Percentiles rank a stretch among this genome's conserved stretches.
Evolutionary conservation across 1,140 invertebrate genomes (phyloP).

Genomic region (Brachionus sp.): DNA sequence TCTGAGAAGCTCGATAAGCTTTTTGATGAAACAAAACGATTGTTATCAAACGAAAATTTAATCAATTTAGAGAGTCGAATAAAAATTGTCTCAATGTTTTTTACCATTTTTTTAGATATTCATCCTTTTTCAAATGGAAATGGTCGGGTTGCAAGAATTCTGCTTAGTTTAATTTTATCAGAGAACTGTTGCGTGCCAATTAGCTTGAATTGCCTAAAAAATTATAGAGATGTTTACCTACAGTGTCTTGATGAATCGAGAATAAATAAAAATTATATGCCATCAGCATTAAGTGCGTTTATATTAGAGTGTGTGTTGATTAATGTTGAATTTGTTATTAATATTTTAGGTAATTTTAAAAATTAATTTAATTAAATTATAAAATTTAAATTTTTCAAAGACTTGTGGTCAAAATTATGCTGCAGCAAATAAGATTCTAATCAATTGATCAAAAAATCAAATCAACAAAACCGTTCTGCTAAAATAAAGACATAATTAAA

Average conservation of each 20-base stretch:
- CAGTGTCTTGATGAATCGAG: background rate
- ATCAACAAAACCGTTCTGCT: too few relatives aligned
- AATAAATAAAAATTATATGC: background rate
- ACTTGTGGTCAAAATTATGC: background rate
- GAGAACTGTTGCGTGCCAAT: background rate
- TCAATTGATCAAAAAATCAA: too few relatives aligned
- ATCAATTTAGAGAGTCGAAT: background rate
- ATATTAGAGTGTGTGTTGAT: background rate
- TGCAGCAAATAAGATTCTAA: too few relatives aligned
- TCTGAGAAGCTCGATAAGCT: background rate
- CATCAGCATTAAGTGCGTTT: constrained; percentile 11
- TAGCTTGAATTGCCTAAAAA: background rate
- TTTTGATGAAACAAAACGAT: background rate
- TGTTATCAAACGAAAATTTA: background rate
- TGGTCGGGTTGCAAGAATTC: background rate
- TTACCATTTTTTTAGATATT: constrained; percentile 17
- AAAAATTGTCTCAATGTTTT: background rate
- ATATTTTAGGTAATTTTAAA: background rate
- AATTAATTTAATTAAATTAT: background rate
- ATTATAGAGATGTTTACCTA: background rate
- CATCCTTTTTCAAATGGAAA: constrained; percentile 27
- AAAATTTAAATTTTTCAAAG: background rate
- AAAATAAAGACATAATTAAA: too few relatives aligned
- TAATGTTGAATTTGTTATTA: background rate
- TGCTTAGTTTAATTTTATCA: constrained; percentile 10